A percentile compares a stretch with the other conserved stretches of the same genome.
Evolutionary conservation across 2,797 vertebrate species (phyloP).

Genomic region (Knipowitschia caucasica): DNA sequence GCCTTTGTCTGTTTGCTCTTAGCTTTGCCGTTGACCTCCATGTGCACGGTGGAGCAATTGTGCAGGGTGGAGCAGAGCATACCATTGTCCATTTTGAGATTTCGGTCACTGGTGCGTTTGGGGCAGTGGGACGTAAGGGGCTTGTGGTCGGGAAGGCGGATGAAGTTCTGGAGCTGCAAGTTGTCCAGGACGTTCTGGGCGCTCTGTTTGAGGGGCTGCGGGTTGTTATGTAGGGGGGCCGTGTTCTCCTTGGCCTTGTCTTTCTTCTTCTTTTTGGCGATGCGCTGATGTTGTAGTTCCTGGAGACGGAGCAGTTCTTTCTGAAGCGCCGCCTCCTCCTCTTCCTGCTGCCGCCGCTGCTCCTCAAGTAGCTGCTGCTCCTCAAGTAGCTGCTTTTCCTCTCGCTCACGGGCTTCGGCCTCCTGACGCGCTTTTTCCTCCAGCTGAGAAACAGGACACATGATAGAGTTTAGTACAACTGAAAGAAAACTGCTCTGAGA

Average conservation of each 20-base stretch:
- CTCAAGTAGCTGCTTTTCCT: slow-evolving; percentile 82
- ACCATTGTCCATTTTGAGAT: slow-evolving; percentile 71
- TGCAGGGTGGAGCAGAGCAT: slow-evolving; percentile 70
- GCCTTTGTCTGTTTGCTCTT: slow-evolving; percentile 75
- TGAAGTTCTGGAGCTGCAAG: slow-evolving; percentile 69
- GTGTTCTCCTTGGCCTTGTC: slow-evolving; percentile 80
- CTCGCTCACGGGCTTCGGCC: slow-evolving; percentile 85
- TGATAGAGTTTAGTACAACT: not conserved
- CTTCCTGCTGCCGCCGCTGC: slow-evolving; percentile 73
- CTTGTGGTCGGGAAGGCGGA: slow-evolving; percentile 58
- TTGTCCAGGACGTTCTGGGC: slow-evolving; percentile 77
- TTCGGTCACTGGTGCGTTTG: slow-evolving; percentile 74
- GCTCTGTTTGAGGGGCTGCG: slow-evolving; percentile 79
- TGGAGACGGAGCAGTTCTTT: slow-evolving; percentile 87
- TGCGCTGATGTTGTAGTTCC: slow-evolving; percentile 86
- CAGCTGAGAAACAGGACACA: slow-evolving; percentile 71
- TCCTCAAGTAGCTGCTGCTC: slow-evolving; percentile 83
- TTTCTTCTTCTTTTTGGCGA: slow-evolving; percentile 94
- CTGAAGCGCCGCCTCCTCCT: slow-evolving; percentile 84
- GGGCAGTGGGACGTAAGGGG: slow-evolving; percentile 68
- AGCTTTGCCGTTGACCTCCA: slow-evolving; percentile 74
- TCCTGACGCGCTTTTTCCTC: slow-evolving; percentile 93
- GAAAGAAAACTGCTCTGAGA: no score
- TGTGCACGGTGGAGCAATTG: slow-evolving; percentile 71
- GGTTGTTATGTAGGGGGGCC: slow-evolving; percentile 68